A percentile compares a stretch with the other conserved stretches of the same genome.
Evolutionary conservation across 2,797 vertebrate genomes (phyloP).

Genomic region (Tarsius wallacei): DNA sequence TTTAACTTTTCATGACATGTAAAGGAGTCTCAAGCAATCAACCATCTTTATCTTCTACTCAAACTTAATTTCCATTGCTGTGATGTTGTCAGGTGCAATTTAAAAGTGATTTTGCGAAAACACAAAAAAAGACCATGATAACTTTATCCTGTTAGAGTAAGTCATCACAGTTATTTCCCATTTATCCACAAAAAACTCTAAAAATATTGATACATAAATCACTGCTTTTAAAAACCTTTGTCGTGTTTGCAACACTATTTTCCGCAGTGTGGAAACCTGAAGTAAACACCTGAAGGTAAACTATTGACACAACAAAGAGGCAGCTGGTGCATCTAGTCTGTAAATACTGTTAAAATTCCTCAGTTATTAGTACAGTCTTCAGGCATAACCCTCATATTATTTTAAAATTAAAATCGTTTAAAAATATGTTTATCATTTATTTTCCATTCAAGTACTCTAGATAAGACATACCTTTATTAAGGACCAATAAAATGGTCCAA

Average conservation of each 20-base stretch:
- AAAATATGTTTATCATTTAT: not conserved
- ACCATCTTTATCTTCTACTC: not conserved
- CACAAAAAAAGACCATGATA: not conserved
- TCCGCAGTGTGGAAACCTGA: not conserved
- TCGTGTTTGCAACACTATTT: not conserved
- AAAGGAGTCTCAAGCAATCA: not conserved
- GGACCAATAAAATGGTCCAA: not conserved
- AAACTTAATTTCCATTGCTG: not conserved
- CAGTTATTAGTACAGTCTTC: too few relatives aligned
- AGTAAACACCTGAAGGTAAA: not conserved
- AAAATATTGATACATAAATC: not conserved
- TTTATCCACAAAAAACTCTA: not conserved
- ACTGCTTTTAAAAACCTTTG: not conserved
- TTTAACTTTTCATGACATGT: not conserved
- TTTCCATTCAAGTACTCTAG: not conserved
- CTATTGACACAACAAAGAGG: not conserved
- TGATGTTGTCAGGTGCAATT: not conserved
- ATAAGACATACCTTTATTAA: not conserved
- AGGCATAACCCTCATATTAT: not conserved
- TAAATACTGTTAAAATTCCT: not conserved
- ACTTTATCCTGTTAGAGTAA: not conserved
- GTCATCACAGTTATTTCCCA: not conserved
- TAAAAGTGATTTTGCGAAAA: not conserved
- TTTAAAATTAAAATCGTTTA: not conserved
- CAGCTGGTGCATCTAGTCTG: not conserved